These are phyloP conservation scores for Sphaeramia orbicularis DNA, from an alignment of 2,797 vertebrate genomes.

Conservation along the genomic window DNA sequence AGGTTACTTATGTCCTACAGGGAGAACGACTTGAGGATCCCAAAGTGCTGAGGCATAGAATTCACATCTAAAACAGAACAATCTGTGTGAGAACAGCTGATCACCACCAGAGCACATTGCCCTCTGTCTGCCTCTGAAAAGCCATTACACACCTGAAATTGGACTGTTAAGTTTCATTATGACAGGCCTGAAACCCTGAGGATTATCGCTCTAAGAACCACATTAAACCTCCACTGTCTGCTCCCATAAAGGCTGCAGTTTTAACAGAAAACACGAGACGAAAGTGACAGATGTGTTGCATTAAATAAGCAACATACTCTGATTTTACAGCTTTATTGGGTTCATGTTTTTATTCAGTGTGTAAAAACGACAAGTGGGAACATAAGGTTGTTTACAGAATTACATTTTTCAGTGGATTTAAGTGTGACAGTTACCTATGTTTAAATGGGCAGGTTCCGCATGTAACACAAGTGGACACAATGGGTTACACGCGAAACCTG, in stretches of 20 bases:
- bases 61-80: conserved; percentile 26
- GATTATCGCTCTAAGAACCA: conserved; percentile 12
- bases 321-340: not conserved
- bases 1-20: conserved; percentile 22
- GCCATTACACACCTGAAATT: not conserved
- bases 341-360: too few relatives aligned
- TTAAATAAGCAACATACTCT: not conserved
- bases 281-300: not conserved
- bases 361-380: too few relatives aligned
- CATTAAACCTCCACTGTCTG: not conserved
- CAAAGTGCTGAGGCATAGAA: conserved; percentile 43
- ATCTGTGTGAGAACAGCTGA: conserved; percentile 28
- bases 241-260: conserved; percentile 7
- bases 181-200: not conserved
- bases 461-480: too few relatives aligned
- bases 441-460: too few relatives aligned
- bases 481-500: too few relatives aligned
- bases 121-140: not conserved
- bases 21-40: conserved; percentile 20
- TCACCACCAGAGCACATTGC: conserved; percentile 13
- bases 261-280: not conserved
- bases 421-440: too few relatives aligned
- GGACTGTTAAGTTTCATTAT: conserved; percentile 9
- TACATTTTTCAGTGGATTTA: too few relatives aligned
- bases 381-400: too few relatives aligned